Evolutionary conservation across 2,113 vertebrate genomes (phyloP).

Genomic region (Toxotes jaculatrix): DNA sequence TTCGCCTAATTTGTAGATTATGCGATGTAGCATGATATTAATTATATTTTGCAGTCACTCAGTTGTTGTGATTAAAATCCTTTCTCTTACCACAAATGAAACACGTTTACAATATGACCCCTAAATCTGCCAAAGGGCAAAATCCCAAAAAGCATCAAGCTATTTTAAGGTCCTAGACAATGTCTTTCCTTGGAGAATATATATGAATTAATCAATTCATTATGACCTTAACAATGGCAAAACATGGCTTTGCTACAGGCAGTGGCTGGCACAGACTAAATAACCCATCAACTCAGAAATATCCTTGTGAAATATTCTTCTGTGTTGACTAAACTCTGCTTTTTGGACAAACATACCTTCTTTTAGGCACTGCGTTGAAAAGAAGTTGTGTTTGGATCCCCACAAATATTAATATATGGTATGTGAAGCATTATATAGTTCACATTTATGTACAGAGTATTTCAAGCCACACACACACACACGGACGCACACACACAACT

Average conservation of each 20-base stretch:
- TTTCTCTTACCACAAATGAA: conserved; percentile 14
- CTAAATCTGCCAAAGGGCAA: conserved; percentile 6
- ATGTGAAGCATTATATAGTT: neutral
- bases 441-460: conserved; percentile 19
- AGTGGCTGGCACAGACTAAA: conserved; percentile 13
- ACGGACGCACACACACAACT: neutral
- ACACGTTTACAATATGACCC: conserved; percentile 9
- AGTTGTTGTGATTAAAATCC: conserved; percentile 30
- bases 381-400: neutral
- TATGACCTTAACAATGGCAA: conserved; percentile 28
- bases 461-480: neutral
- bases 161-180: neutral
- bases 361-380: neutral
- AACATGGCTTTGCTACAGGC: neutral
- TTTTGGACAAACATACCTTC: neutral
- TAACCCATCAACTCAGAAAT: conserved; percentile 21
- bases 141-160: neutral
- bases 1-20: conserved; percentile 40
- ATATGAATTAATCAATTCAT: conserved; percentile 19
- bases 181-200: conserved; percentile 10
- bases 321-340: conserved; percentile 1
- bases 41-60: conserved; percentile 16
- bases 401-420: neutral
- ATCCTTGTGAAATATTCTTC: conserved; percentile 15
- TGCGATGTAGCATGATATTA: conserved; percentile 12